phyloP scores from a whole-genome alignment of 2,113 vertebrate genomes.

The Patagioenas fasciata region DNA sequence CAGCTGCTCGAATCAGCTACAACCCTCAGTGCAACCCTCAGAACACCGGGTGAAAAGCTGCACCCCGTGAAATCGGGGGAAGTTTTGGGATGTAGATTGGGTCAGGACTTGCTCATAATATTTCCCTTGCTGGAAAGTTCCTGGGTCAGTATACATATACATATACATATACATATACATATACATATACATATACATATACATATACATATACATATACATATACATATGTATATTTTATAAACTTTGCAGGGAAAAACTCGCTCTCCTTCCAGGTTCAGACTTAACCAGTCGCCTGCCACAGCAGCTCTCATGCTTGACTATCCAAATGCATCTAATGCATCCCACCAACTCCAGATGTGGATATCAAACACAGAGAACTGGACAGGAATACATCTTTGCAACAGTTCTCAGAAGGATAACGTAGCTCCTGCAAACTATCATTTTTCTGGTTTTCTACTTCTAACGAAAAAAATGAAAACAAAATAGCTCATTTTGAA shows the following conservation, averaged over 20 bases:
- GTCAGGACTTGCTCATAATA: background rate
- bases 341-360: constrained; percentile 4
- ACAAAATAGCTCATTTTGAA: constrained; percentile 20
- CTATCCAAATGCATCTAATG: background rate
- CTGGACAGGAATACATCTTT: constrained; percentile 1
- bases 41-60: background rate
- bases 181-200: no score
- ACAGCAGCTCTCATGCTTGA: background rate
- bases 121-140: background rate
- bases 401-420: constrained; percentile 2
- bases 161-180: no score
- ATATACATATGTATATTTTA: background rate
- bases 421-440: background rate
- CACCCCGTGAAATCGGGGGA: background rate
- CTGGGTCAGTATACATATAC: background rate
- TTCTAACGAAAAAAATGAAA: background rate
- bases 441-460: background rate
- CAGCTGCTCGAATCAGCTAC: background rate
- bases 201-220: no score
- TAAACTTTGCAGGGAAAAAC: background rate
- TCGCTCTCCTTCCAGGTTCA: background rate
- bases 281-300: background rate
- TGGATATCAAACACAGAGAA: background rate
- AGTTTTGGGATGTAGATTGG: background rate
- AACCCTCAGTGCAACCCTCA: background rate